These are phyloP conservation scores for Hydra vulgaris DNA, from an alignment of 30 jellyfish, hydroid and myxozoan genomes.

Conservation along the genomic window DNA sequence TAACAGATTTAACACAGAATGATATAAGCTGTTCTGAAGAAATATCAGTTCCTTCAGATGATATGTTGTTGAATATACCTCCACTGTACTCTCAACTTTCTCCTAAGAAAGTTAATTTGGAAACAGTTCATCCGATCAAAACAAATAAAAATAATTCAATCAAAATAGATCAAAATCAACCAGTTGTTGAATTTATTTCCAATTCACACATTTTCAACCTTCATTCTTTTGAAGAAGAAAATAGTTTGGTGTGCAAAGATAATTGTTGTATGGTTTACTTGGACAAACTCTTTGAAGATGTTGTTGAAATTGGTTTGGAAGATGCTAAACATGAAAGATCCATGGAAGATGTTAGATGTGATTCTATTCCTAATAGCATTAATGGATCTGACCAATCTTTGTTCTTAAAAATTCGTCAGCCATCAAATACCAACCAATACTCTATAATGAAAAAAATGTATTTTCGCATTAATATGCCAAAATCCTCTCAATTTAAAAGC, in stretches of 20 bases:
- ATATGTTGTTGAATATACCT: conserved; percentile 3
- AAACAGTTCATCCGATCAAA: neutral
- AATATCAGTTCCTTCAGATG: neutral
- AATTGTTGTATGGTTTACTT: neutral
- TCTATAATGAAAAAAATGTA: neutral
- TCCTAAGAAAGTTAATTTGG: neutral
- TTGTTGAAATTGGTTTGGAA: neutral
- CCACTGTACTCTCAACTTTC: neutral
- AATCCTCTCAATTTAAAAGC: neutral
- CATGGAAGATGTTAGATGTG: conserved; percentile 1
- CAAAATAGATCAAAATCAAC: neutral
- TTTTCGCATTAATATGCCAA: neutral
- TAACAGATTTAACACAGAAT: too few species aligned
- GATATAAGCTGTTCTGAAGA: neutral
- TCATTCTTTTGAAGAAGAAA: neutral
- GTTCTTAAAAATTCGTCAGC: neutral
- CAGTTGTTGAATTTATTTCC: neutral
- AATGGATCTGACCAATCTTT: neutral
- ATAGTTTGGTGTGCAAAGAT: neutral
- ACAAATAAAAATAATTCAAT: too few species aligned
- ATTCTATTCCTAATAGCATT: neutral
- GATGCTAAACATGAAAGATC: too few species aligned
- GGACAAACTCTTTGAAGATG: conserved; percentile 2
- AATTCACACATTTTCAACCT: neutral
- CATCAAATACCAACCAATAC: neutral